Evolutionary conservation across 2,888 invertebrate species (phyloP).

Genomic region (Phengaris arion): DNA sequence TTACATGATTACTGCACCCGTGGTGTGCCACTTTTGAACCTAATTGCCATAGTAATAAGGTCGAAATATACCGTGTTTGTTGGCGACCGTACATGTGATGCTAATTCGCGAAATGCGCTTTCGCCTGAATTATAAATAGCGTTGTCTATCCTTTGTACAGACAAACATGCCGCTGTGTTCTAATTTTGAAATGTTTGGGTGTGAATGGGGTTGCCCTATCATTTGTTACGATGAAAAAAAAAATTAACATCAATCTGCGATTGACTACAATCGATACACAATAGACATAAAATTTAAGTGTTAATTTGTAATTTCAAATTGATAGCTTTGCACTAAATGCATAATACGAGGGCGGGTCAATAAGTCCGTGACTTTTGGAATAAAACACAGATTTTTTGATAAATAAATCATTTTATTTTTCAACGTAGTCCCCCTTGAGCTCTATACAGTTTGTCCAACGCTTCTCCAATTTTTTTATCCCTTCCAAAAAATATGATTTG

Average conservation of each 20-base stretch:
- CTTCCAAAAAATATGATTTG: too few species aligned
- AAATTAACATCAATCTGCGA: not conserved
- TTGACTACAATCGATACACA: too few species aligned
- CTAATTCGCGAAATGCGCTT: conserved; percentile 45
- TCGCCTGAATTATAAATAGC: conserved; percentile 43
- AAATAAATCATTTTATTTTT: too few species aligned
- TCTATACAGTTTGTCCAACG: too few species aligned
- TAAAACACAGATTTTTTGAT: too few species aligned
- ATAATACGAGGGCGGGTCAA: too few species aligned
- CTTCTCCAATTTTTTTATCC: too few species aligned
- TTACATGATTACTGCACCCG: conserved; percentile 53
- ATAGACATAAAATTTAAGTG: too few species aligned
- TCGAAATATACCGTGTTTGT: not conserved
- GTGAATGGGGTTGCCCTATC: not conserved
- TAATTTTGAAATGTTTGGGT: not conserved
- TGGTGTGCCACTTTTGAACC: not conserved
- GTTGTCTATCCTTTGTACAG: conserved; percentile 16
- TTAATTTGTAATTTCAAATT: too few species aligned
- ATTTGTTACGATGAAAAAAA: not conserved
- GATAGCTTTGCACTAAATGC: too few species aligned
- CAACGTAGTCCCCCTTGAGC: too few species aligned
- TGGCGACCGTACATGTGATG: conserved; percentile 41
- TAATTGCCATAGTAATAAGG: not conserved
- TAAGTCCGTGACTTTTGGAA: too few species aligned
- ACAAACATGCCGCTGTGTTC: not conserved